Base-by-base conservation (phyloP, 2,113 vertebrate genomes). In the Urocynchramus pylzowi region DNA sequence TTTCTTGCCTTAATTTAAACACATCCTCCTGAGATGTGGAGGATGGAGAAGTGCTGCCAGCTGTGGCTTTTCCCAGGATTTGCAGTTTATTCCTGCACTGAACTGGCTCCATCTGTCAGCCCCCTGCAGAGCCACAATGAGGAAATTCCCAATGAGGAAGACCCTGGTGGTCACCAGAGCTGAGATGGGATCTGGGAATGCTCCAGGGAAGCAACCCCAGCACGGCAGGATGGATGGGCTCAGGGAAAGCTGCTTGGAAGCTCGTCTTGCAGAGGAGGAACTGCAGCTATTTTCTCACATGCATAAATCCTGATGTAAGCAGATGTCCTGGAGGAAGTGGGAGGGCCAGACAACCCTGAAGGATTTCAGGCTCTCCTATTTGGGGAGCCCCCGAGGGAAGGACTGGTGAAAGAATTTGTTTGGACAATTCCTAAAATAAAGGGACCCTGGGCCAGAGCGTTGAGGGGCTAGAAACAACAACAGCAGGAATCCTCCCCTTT, bases 401-500 rank as follows among this genome's bases (percentile, higher is more conserved):
- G 81, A 19, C 41, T 86, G 50, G 20, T 54, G 52, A 28, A 78
- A 75, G 61, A 52, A 81, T 82, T 82, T 86, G 60, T 86, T 92
- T 84, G 49, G 74, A 68, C 7, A 85, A 26, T 69, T 88, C 74
- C 78, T 65, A 85, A 95, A 92, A 93, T 82, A 89, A 89, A 87
- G 91, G 45, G 45, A 39, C 18, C 57, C 41, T 18, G 33, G 30
- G 63, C 41, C 16, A 8, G 57, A 28, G 53, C 15, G 50, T 35
- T 60, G 73, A 67, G 74, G 45, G 65, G 76, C 53, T 9, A 83
- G 49, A 65, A 93, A 84, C 24, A 73, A 42, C 44, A 94, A 27
- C 42, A 84, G 42, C 42, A 84, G 64, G 53, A 85, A 49, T 45
- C 42, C 56, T 80, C n/a, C 41, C 63, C 33, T 67, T 93, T 82